Percentiles rank a stretch among this genome's conserved stretches.
These are phyloP conservation scores for Colletes gigas DNA, from an alignment of 1,140 invertebrate species.

Conservation along the genomic window DNA sequence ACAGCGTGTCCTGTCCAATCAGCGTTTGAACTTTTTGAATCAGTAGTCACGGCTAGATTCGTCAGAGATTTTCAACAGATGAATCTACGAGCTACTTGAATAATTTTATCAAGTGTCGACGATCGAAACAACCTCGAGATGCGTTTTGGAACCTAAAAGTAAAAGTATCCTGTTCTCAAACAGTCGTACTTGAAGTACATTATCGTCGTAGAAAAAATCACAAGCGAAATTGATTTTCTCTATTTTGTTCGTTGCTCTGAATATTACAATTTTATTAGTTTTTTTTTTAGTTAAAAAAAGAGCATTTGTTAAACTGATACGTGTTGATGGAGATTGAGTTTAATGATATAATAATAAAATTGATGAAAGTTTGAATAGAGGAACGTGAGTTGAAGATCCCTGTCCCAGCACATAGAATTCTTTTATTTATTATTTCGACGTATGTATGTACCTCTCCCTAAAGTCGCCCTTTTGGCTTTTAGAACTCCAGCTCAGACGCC, in stretches of 20 bases:
- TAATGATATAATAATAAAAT: no score
- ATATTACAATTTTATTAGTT: no score
- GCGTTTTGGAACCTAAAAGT: not conserved
- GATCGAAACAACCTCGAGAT: not conserved
- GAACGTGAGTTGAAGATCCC: not conserved
- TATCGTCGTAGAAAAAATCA: no score
- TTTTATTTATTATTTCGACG: constrained; percentile 45
- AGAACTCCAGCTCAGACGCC: constrained; percentile 25
- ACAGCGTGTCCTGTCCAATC: constrained; percentile 4
- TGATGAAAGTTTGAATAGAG: no score
- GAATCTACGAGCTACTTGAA: not conserved
- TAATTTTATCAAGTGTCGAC: not conserved
- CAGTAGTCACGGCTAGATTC: not conserved
- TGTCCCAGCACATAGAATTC: not conserved
- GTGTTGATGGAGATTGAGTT: no score
- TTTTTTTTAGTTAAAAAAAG: no score
- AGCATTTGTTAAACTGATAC: no score
- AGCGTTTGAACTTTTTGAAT: constrained; percentile 14
- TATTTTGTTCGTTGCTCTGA: no score
- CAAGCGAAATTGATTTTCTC: no score
- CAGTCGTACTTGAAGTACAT: no score
- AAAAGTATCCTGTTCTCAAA: not conserved
- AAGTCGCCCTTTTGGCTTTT: constrained; percentile 49
- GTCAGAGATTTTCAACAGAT: not conserved
- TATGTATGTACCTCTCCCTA: constrained; percentile 18